Evolutionary conservation across 2,797 vertebrate genomes (phyloP).

Genomic region (Hirundo rustica): DNA sequence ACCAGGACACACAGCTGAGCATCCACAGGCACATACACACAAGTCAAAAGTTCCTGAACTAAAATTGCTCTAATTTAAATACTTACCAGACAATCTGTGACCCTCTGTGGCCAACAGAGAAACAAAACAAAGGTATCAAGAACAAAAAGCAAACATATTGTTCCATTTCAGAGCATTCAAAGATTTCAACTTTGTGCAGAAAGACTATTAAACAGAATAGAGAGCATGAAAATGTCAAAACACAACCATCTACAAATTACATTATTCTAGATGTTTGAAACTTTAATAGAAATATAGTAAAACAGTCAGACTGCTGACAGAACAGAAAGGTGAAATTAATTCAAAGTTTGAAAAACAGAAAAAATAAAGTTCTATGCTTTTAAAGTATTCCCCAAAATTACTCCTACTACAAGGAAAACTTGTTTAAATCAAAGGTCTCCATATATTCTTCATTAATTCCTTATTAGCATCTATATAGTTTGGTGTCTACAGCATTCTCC

Average conservation of each 20-base stretch:
- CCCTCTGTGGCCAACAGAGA: conserved; percentile 63
- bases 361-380: background rate
- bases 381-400: background rate
- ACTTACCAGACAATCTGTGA: conserved; percentile 53
- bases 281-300: background rate
- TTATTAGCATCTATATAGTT: background rate
- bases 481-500: background rate
- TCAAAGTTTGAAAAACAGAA: background rate
- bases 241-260: background rate
- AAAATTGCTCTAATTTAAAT: background rate
- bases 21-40: background rate
- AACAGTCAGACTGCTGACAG: background rate
- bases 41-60: background rate
- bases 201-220: background rate
- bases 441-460: background rate
- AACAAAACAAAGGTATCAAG: conserved; percentile 39
- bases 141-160: conserved; percentile 1
- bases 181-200: background rate
- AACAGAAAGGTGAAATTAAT: background rate
- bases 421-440: background rate
- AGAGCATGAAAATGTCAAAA: background rate
- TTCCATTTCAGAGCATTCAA: conserved; percentile 1
- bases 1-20: background rate
- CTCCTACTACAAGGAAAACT: background rate
- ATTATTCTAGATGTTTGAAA: background rate